Conservation (phyloP, 2,797 vertebrate species). For the Esox masquinongy region DNA sequence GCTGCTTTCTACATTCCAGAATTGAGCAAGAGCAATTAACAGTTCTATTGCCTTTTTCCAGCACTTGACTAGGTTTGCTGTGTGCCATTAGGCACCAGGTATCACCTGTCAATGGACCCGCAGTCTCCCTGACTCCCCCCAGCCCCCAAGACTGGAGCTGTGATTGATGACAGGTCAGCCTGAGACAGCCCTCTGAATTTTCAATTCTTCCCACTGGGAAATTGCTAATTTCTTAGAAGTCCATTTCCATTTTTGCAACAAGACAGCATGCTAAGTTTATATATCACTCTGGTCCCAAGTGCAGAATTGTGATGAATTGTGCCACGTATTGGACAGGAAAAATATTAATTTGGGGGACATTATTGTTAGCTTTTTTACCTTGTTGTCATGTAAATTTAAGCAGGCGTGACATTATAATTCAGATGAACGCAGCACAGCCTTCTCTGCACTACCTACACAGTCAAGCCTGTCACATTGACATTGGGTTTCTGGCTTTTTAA, state of each 20-base stretch:
- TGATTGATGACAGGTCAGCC: conserved; percentile 99
- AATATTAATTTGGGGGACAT: conserved; percentile 68
- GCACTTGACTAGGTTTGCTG: conserved; percentile 79
- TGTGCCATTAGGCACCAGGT: conserved; percentile 87
- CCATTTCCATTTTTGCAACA: conserved; percentile 94
- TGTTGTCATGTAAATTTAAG: conserved; percentile 72
- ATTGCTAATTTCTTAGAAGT: conserved; percentile 98
- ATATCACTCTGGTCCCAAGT: conserved; percentile 87
- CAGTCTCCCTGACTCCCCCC: conserved; percentile 61
- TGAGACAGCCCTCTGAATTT: conserved; percentile 89
- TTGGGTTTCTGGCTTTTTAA: conserved; percentile 62
- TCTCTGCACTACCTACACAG: conserved; percentile 53
- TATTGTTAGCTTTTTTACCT: conserved; percentile 58
- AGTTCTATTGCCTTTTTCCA: conserved; percentile 70
- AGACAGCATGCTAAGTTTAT: conserved; percentile 88
- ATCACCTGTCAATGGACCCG: conserved; percentile 83
- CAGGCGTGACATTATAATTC: conserved; percentile 71
- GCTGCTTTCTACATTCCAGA: conserved; percentile 52
- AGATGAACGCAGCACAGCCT: conserved; percentile 60
- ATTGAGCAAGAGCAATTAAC: conserved; percentile 75
- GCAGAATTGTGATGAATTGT: conserved; percentile 93
- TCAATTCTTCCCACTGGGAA: conserved; percentile 96
- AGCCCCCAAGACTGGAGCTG: conserved; percentile 82
- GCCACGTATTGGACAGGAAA: conserved; percentile 77
- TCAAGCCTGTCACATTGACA: conserved; percentile 71